Base-by-base conservation (phyloP, 1,140 invertebrate species). In the Camponotus floridanus region DNA sequence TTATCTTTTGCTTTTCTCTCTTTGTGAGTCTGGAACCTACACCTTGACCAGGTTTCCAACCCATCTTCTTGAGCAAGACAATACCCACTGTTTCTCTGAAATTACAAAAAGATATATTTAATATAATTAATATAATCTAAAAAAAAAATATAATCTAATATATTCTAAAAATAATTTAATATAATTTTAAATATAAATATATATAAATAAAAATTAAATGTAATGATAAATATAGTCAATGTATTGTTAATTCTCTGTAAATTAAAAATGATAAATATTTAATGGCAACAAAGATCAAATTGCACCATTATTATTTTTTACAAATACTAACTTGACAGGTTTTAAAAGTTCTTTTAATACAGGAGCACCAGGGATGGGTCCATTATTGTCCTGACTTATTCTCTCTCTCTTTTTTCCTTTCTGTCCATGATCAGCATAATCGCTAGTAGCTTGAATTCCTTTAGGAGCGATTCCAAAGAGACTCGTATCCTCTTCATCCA, bases 401-500 rank as follows among this genome's bases (percentile, higher is more conserved):
- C 88, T 95, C 91, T 86, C 95, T 91, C 92, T 96, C 95, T 94
- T 96, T 2, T 86, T 96, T 79, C 95, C 96, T 84, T 92, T 96
- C 91, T 92, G 94, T 91, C 87, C 90, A 91, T 90, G 92, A 93
- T 91, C 94, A 8, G 94, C 95, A 94, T 98, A 99, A 88, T 98
- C 97, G 33, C 96, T 96, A 1, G 97, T 97, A 11, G 98, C 97
- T 89, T 97, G 96, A 64, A 99, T 96, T 8, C 97, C 96, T 89
- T 97, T 97, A 1, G 98, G 98, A 7, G 99, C 99, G 88, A 99
- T 99, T 76, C 99, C 99, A 96, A 98, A 98, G 93, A 99, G 98
- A 33, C 98, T 97, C 39, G 98, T 96, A 95, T 99, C 99, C 94
- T 99, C 99, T 36, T 99, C 98, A 95, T 99, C 99, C 99, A 99